Evolutionary conservation across 2,888 invertebrate species (phyloP).

Genomic region (Tridacna gigas): DNA sequence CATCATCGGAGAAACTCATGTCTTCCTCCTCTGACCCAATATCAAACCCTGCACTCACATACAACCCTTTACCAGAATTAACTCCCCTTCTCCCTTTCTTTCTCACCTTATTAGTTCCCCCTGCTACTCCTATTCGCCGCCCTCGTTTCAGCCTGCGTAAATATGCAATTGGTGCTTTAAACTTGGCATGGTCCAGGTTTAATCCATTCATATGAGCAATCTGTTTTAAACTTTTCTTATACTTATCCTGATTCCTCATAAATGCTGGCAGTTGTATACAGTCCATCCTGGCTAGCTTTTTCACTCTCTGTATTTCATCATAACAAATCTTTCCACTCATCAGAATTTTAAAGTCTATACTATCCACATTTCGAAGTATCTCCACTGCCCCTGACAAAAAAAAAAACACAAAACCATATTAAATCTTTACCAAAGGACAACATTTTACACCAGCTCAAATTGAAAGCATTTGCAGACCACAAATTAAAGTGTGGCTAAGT

Average conservation of each 20-base stretch:
- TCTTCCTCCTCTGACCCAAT: conserved; percentile 51
- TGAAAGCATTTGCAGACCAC: too few species aligned
- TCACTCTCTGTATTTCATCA: conserved; percentile 80
- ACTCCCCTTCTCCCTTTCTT: conserved; percentile 61
- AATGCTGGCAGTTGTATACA: conserved; percentile 81
- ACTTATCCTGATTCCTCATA: conserved; percentile 79
- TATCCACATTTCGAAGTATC: conserved; percentile 82
- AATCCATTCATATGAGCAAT: conserved; percentile 79
- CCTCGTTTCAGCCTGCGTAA: conserved; percentile 69
- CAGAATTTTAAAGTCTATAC: conserved; percentile 82
- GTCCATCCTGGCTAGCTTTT: conserved; percentile 78
- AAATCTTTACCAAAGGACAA: too few species aligned
- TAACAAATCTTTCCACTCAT: conserved; percentile 83
- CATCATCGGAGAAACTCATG: conserved; percentile 29
- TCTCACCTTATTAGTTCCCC: conserved; percentile 67
- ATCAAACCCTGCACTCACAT: conserved; percentile 43
- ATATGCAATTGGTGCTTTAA: conserved; percentile 69
- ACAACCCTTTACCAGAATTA: conserved; percentile 49
- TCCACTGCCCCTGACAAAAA: conserved; percentile 80
- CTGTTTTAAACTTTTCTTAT: conserved; percentile 75
- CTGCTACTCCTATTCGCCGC: conserved; percentile 68
- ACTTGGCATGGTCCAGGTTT: conserved; percentile 66
- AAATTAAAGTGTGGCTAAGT: too few species aligned
- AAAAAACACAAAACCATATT: background rate
- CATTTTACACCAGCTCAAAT: too few species aligned